These are phyloP conservation scores for Ctenicera cuprea DNA, from an alignment of 2,888 invertebrate genomes.

Conservation along the genomic window DNA sequence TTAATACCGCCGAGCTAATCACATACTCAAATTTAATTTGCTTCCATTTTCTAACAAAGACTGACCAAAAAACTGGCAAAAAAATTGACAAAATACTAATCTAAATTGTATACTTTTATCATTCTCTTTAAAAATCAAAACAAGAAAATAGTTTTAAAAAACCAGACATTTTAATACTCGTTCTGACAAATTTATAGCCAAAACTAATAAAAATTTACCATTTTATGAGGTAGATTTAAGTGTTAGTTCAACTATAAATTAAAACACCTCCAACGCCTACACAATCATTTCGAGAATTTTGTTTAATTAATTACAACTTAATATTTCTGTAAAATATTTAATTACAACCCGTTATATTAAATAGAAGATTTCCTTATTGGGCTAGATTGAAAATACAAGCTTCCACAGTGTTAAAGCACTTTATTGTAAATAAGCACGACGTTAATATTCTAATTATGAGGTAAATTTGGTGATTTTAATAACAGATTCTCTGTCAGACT, in stretches of 20 bases:
- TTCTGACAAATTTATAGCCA: too few species aligned
- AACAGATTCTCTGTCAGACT: too few species aligned
- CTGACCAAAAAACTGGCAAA: too few species aligned
- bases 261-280: constrained; percentile 5
- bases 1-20: too few species aligned
- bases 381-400: background rate
- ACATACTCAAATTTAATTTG: too few species aligned
- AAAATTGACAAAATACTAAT: too few species aligned
- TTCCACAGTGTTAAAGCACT: constrained; percentile 4
- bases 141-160: too few species aligned
- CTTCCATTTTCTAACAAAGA: too few species aligned
- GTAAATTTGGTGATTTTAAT: constrained; percentile 11
- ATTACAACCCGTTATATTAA: constrained; percentile 4
- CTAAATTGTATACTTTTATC: too few species aligned
- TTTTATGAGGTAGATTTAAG: background rate
- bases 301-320: constrained; percentile 4
- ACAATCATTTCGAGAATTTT: background rate
- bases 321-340: constrained; percentile 7
- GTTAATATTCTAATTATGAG: constrained; percentile 29
- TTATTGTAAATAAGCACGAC: constrained; percentile 18
- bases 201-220: background rate
- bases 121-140: too few species aligned
- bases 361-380: background rate
- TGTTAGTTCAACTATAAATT: background rate
- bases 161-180: too few species aligned